A percentile compares a stretch with the other conserved stretches of the same genome.
Evolutionary conservation across 2,888 invertebrate species (phyloP).

Genomic region (Geotrupes spiniger): DNA sequence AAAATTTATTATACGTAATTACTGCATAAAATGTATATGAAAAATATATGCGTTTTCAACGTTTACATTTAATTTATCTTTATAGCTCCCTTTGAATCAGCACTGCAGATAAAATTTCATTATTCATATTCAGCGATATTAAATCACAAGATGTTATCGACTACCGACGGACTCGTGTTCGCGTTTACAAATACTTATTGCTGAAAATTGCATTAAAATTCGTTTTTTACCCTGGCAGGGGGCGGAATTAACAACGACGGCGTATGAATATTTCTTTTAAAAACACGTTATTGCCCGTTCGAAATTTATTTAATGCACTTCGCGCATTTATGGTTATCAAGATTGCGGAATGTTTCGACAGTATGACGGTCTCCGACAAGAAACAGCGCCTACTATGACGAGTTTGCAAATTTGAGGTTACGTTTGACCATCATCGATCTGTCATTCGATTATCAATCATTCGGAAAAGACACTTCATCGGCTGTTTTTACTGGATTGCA

Average conservation of each 20-base stretch:
- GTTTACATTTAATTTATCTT: too few relatives aligned
- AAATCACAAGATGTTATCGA: conserved; percentile 1
- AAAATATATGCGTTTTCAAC: too few relatives aligned
- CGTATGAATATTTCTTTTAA: conserved; percentile 19
- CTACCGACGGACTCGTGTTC: neutral
- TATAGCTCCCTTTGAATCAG: too few relatives aligned
- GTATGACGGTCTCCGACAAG: conserved; percentile 33
- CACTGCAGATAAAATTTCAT: neutral
- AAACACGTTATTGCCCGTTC: conserved; percentile 27
- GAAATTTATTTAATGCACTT: conserved; percentile 25
- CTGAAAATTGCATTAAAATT: conserved; percentile 6
- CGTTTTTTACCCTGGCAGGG: conserved; percentile 6
- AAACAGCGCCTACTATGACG: conserved; percentile 39
- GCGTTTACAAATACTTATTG: conserved; percentile 1
- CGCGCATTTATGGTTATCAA: conserved; percentile 35
- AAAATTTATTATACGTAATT: too few relatives aligned
- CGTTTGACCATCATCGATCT: conserved; percentile 34
- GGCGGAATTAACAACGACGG: conserved; percentile 16
- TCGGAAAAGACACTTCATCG: conserved; percentile 29
- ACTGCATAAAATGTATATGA: too few relatives aligned
- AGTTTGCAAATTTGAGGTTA: conserved; percentile 41
- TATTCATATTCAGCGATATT: conserved; percentile 3
- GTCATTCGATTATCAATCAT: conserved; percentile 39
- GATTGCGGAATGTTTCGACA: conserved; percentile 35
- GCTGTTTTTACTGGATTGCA: too few relatives aligned